These are phyloP conservation scores for Cantharis nigra DNA, from an alignment of 2,888 invertebrate species.

Conservation along the genomic window DNA sequence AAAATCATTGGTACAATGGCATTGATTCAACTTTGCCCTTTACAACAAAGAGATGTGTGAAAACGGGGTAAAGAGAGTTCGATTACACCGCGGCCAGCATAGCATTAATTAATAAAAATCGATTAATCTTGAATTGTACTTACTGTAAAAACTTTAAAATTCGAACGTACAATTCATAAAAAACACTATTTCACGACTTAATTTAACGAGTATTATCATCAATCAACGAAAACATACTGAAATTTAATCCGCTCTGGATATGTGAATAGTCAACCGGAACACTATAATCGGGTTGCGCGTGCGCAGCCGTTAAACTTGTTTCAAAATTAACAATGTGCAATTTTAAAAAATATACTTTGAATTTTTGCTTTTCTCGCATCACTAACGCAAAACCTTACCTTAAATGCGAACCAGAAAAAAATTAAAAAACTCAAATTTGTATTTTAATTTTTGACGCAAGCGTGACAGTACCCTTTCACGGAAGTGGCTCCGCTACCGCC, in stretches of 20 bases:
- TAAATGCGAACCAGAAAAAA: neutral
- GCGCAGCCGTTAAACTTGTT: slow-evolving; percentile 16
- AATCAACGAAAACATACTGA: slow-evolving; percentile 32
- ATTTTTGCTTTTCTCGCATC: neutral
- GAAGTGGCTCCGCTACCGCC: neutral
- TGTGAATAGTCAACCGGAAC: slow-evolving; percentile 19
- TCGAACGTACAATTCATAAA: slow-evolving; percentile 14
- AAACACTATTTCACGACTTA: slow-evolving; percentile 11
- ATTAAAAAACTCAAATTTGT: neutral
- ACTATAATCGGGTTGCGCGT: slow-evolving; percentile 33
- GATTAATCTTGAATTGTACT: slow-evolving; percentile 3
- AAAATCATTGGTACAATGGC: neutral
- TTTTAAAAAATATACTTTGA: neutral
- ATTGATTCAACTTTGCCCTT: slow-evolving; percentile 4
- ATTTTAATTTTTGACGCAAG: neutral
- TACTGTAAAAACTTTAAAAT: slow-evolving; percentile 14
- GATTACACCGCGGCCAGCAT: neutral
- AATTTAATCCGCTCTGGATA: slow-evolving; percentile 34
- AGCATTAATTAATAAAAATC: neutral
- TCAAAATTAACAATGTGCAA: neutral
- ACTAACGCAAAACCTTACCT: neutral
- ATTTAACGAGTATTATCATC: slow-evolving; percentile 8
- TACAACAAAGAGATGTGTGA: neutral
- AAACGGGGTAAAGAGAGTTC: neutral
- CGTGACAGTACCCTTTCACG: neutral